Conservation (phyloP, 1,140 invertebrate genomes). For the Hycleus phaleratus region DNA sequence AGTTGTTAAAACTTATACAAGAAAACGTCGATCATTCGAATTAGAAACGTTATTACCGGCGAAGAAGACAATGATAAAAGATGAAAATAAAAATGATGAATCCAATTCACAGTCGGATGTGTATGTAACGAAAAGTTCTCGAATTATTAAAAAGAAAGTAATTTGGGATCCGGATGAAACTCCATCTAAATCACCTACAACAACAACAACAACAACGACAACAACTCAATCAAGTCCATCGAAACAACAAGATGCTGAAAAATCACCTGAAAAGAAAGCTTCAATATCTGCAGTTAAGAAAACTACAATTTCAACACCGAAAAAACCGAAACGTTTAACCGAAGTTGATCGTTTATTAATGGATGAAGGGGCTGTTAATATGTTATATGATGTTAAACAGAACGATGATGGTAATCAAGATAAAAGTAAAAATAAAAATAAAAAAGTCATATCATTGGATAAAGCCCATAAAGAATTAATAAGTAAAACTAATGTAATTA, state of each 20-base stretch:
- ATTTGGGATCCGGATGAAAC: conserved; percentile 62
- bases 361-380: conserved; percentile 78
- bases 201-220: neutral
- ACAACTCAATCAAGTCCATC: neutral
- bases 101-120: conserved; percentile 15
- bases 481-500: conserved; percentile 45
- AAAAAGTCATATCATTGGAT: conserved; percentile 43
- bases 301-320: conserved; percentile 1
- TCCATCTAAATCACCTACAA: conserved; percentile 5
- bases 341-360: conserved; percentile 71
- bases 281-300: neutral
- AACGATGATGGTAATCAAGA: conserved; percentile 36
- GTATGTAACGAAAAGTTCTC: conserved; percentile 43
- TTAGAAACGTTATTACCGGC: conserved; percentile 5
- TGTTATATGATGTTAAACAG: conserved; percentile 68
- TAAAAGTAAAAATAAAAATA: conserved; percentile 30
- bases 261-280: conserved; percentile 4
- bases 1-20: conserved; percentile 36
- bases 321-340: conserved; percentile 45
- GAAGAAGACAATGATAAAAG: conserved; percentile 16
- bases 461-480: conserved; percentile 46
- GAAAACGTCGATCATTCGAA: conserved; percentile 35
- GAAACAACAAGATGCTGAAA: neutral
- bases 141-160: conserved; percentile 58
- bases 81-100: conserved; percentile 4